Base-by-base conservation (phyloP, 2,797 vertebrate genomes). In the Menidia menidia region DNA sequence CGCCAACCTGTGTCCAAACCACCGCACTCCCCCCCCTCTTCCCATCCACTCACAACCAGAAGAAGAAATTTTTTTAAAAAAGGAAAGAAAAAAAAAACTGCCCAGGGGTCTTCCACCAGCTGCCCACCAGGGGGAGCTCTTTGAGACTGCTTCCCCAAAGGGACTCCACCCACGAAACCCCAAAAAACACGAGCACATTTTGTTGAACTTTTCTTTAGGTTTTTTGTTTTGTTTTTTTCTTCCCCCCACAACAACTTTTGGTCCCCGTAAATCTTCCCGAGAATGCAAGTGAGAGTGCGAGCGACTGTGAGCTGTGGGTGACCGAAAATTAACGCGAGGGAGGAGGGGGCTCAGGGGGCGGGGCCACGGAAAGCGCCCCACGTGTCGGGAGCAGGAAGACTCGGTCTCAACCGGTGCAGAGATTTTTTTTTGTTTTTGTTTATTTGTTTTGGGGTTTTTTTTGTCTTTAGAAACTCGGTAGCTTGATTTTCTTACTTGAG, bases 401-500 rank as follows among this genome's bases (percentile, higher is more conserved):
- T 87, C 78, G 6, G 95, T 95, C 95, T 95, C 95, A 95, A 97
- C 96, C 96, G 96, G 96, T 94, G 95, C 95, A 94, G 96, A 96
- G 64, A 77, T 71, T n/a, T 93, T 93, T 92, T 93, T 94, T 94
- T 82, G 25, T 25, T 25, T 25, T 25, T 2, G 25, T 25, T 95
- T 93, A 94, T 95, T 84, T 94, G 95, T 95, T 87, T 95, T 95
- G 25, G 25, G 25, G 25, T 88, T 95, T 95, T 94, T 94, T 94
- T 95, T 94, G 50, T 52, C 85, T 95, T 97, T 96, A 96, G 96
- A 97, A 96, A 96, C 96, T 98, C 96, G 96, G 96, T 99, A 98
- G 97, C 96, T 98, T 98, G 96, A 96, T 98, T 99, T 99, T 99
- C 98, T 98, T 99, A 99, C 97, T 98, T 98, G 98, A 99, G 97